Evolutionary conservation across 2,797 vertebrate genomes (phyloP).

Genomic region (Huso huso): DNA sequence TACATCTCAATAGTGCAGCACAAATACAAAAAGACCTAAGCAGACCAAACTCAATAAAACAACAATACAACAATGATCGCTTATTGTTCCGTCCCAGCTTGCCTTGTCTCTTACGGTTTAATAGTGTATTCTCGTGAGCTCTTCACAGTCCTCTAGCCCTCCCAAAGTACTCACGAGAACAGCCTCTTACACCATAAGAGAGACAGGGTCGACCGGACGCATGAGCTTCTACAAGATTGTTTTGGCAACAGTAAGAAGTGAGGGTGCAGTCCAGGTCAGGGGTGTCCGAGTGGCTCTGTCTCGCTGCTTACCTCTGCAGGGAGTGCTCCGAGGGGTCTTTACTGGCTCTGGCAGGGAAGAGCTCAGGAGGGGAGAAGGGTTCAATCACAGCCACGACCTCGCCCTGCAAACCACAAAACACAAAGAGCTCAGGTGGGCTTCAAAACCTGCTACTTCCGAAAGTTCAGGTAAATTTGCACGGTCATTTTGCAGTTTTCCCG

Average conservation of each 20-base stretch:
- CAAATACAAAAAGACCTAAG: too few species aligned
- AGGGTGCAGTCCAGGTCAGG: not conserved
- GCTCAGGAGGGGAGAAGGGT: slow-evolving; percentile 47
- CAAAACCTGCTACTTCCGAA: not conserved
- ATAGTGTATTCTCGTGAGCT: too few species aligned
- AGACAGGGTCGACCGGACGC: not conserved
- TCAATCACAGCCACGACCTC: slow-evolving; percentile 45
- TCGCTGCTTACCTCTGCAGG: slow-evolving; percentile 17
- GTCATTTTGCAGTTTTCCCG: too few species aligned
- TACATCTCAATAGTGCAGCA: too few species aligned
- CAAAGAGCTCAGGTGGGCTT: not conserved
- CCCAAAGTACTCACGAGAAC: not conserved
- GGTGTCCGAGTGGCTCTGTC: not conserved
- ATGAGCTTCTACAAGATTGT: slow-evolving; percentile 12
- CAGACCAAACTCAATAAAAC: too few species aligned
- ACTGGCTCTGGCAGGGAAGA: slow-evolving; percentile 51
- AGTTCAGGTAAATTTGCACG: too few species aligned
- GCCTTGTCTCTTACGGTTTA: not conserved
- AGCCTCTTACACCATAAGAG: not conserved
- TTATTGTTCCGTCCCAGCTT: not conserved
- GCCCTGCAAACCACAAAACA: slow-evolving; percentile 36
- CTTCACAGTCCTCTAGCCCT: too few species aligned
- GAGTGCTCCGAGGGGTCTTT: slow-evolving; percentile 47
- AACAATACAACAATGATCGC: not conserved
- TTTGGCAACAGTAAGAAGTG: slow-evolving; percentile 1